Evolutionary conservation across 2,888 invertebrate species (phyloP), one percentile per base, ranked within the genome.

Genomic region (Lasioglossum leucozonium): DNA sequence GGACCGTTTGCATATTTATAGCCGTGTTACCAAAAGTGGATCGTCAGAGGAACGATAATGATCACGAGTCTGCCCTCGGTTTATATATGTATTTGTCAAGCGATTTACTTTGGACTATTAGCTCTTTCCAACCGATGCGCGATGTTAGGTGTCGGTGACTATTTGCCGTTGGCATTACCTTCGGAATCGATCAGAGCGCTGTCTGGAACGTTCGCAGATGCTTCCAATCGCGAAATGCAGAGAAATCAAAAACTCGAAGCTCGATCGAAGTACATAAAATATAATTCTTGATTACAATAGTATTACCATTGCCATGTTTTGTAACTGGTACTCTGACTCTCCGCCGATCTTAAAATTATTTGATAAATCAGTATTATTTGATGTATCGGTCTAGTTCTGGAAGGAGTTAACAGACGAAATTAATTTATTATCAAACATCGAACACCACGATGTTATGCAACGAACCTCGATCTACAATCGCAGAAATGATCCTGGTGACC

Each of bases 1-100:
- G 51, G 67, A 42, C 72, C 62, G 72, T 88, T 87, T 85, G 84
- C 85, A 87, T 79, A 77, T 87, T 85, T 81, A 83, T 65, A 44
- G 51, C 37, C 51, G 77, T 62, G 80, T 87, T 88, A 84, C 44
- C 76, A 58, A 76, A 80, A 85, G 67, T 81, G 83, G 77, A 79
- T 83, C 75, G 51, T 77, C 58, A 37, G 22, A 34, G 82, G 30
- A 88, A 87, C 81, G 85, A 83, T 81, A 87, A 88, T 73, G 84
- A 86, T 77, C 37, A 51, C 67, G 62, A 42, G 67, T 55, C 34
- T 65, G 67, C 75, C 40, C 34, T 76, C 30, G 77, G 65, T 83
- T 83, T 79, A 51, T 62, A 51, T 62, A 40, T 51, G 40, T 58
- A 73, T 84, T 79, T 82, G 81, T 81, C 62, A 65, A 58, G 16